Base-by-base conservation (phyloP, 2,797 vertebrate species). In the Coluber constrictor region DNA sequence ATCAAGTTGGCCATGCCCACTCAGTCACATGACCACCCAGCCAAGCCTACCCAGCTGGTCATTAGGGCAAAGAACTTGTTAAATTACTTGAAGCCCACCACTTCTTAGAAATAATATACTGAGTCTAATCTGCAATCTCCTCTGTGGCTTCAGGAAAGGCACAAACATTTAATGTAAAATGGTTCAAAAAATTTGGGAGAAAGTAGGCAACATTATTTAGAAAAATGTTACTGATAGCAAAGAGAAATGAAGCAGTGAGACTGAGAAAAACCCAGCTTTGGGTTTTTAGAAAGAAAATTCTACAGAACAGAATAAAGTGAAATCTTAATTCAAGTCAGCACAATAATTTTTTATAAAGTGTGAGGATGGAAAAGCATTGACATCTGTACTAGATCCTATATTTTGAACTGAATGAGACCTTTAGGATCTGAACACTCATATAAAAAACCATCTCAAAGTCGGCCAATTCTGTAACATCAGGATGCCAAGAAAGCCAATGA, bases 81-180 rank as follows among this genome's bases (percentile, higher is more conserved):
- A 55, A 55, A 13, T 55, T 55, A 55, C 13, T 55, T 55, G 54
- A 55, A 55, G 54, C 3, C 12, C 11, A 55, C 54, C 2, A 12
- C 54, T 59, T 6, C 91, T 93, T 90, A 83, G 56, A 86, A 93
- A 89, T 63, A 95, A 63, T 5, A 43, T 93, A 94, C 92, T 55
- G 70, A 63, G 92, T 92, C 86, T 90, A 93, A 70, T 4, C 32
- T 90, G 59, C 55, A 88, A 88, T 94, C 59, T 92, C 87, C 79
- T 70, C 47, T 16, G 5, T 18, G 27, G 13, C 10, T 86, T 60
- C 11, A 25, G 16, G n/a, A 86, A 91, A 47, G 43, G 25, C 25
- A 86, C 13, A 59, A 60, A 51, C 56, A 91, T 79, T 74, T 56
- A 79, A 66, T 79, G 4, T 47, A n/a, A 47, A 43, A 47, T 37